Evolutionary conservation across 2,797 vertebrate species (phyloP), one percentile per base, ranked within the genome.

Genomic region (Eleutherodactylus coqui): DNA sequence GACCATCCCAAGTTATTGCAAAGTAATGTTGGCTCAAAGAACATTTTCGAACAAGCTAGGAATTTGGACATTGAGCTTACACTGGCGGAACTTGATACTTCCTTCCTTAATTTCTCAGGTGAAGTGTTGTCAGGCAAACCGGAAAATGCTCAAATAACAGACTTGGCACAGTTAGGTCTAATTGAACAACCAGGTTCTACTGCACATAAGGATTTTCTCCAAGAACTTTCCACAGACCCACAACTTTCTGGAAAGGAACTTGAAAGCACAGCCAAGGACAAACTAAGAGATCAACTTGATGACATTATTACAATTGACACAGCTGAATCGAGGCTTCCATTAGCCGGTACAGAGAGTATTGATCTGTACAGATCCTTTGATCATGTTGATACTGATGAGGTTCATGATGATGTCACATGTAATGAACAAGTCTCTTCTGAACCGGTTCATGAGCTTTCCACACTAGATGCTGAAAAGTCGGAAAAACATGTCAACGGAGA

Each of bases 111-210:
- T 45, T 73, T 83, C 51, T 60, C 81, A 43, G 51, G 24, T 38
- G 81, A 55, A 41, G 69, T 58, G 69, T 92, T 89, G 27, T 88
- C 86, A 75, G 34, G 83, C 36, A 91, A 86, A 36, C 55, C 70
- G 80, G 84, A 87, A 83, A 87, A 88, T 24, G 13, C 29, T 13
- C 75, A 47, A 75, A 47, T 14, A 34, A 70, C 32, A 4, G 10
- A 75, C 41, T 32, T 75, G 19, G 21, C n/a, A n/a, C 32, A 32
- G 32, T 60, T 86, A 83, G 91, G 89, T 85, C 72, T 92, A 88
- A 83, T 88, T 6, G 93, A 93, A 91, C 92, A 90, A 88, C 91
- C 91, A 92, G 92, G 92, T 89, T 94, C 93, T 91, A 34, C 62
- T 84, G 24, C 41, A 21, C 32, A 49, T 49, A 49, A 84, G 16